Evolutionary conservation across 64 coral and sea anemone genomes (phyloP).

Genomic region (Astreopora myriophthalma): DNA sequence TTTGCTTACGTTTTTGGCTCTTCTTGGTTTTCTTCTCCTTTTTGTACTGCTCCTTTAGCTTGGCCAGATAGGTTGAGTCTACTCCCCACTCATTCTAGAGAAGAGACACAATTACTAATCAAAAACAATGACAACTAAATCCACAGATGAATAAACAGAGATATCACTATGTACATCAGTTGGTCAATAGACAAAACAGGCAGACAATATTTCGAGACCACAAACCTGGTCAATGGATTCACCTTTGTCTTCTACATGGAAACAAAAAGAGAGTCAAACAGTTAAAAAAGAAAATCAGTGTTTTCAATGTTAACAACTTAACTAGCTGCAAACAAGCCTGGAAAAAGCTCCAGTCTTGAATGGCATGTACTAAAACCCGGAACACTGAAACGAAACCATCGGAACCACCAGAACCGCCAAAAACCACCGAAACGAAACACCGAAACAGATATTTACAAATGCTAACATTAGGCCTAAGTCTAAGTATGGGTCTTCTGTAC

Average conservation of each 20-base stretch:
- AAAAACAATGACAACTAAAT: neutral
- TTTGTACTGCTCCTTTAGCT: slow-evolving; percentile 97
- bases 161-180: neutral
- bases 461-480: no score
- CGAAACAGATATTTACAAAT: no score
- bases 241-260: neutral
- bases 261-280: neutral
- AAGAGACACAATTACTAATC: neutral
- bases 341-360: no score
- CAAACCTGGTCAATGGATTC: neutral
- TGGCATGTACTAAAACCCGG: no score
- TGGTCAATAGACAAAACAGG: neutral
- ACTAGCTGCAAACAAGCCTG: no score
- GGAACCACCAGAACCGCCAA: no score
- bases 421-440: no score
- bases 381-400: no score
- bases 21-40: slow-evolving; percentile 95
- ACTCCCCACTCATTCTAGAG: slow-evolving; percentile 98
- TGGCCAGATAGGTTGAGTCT: slow-evolving; percentile 85
- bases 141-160: neutral
- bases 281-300: neutral
- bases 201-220: neutral
- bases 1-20: slow-evolving; percentile 85
- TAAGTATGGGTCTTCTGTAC: no score
- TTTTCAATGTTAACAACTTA: no score